Evolutionary conservation across 2,113 vertebrate genomes (phyloP), one percentile per base, ranked within the genome.

Genomic region (Cyprinodon variegatus): DNA sequence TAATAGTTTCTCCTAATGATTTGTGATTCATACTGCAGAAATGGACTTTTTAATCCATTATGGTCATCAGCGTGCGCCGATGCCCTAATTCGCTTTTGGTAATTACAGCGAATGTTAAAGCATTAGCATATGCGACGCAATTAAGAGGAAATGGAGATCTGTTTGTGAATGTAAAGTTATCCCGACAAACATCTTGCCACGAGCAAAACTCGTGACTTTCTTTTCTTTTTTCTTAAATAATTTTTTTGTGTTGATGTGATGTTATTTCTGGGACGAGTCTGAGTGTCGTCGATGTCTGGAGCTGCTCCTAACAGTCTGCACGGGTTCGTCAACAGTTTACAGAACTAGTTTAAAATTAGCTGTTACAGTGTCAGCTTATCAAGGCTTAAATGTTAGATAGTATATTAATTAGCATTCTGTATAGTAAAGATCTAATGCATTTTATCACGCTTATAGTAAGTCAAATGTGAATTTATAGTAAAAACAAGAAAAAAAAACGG

Each of bases 291-390:
- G 73, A 3, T n/a, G 50, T 68, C 57, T 57, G 50, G 57, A 43
- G 0, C 37, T 14, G 66, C 81, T 81, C 37, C 53, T 57, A 43
- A 65, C 79, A 80, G 78, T 77, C 78, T 86, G 84, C 82, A 86
- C 80, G 80, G 82, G 83, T 86, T 77, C 64, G 81, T 88, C 73
- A 73, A 72, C 74, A 88, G 83, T 90, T 91, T 91, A 90, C 85
- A 88, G 45, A 79, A 77, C 83, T 41, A 73, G 53, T 64, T 59
- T 60, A 0, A 77, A 63, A 71, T 63, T 70, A 84, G 68, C 78
- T 78, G 79, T 78, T 81, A 57, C 46, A 69, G 45, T 65, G 89
- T 86, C 87, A 85, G 82, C 86, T 92, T 89, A 93, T 88, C 85
- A 83, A 77, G 90, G 90, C 87, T 88, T 89, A 77, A 83, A 83